Evolutionary conservation across 2,113 vertebrate species (phyloP).

Genomic region (Entelurus aequoreus): DNA sequence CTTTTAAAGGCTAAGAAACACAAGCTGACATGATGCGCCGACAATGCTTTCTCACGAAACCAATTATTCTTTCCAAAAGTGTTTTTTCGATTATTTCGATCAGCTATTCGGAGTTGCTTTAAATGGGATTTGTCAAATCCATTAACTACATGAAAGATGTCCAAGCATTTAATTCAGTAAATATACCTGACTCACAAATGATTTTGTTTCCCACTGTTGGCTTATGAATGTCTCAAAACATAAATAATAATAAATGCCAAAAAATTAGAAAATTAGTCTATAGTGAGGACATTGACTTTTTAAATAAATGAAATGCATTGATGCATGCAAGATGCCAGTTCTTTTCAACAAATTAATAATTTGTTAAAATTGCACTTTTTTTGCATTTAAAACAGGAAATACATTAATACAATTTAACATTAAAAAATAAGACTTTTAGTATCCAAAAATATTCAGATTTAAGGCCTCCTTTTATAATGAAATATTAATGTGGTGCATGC

Average conservation of each 20-base stretch:
- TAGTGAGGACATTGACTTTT: neutral
- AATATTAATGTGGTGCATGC: neutral
- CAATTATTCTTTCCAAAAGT: conserved; percentile 14
- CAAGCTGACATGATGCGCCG: conserved; percentile 14
- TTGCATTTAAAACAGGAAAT: no score
- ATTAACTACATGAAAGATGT: neutral
- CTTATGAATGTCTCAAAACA: neutral
- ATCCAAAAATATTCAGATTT: neutral
- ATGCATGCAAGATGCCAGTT: neutral
- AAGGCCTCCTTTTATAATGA: neutral
- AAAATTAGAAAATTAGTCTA: neutral
- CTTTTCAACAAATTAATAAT: neutral
- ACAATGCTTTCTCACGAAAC: conserved; percentile 23
- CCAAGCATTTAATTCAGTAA: neutral
- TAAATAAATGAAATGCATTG: neutral
- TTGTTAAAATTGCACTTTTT: no score
- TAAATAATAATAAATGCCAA: neutral
- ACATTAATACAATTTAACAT: no score
- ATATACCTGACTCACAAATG: neutral
- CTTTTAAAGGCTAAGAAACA: conserved; percentile 30
- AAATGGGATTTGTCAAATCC: conserved; percentile 2
- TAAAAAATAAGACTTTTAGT: no score
- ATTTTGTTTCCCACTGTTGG: neutral
- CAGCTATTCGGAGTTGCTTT: conserved; percentile 3
- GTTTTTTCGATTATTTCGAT: conserved; percentile 14